A percentile compares a stretch with the other conserved stretches of the same genome.
These are phyloP conservation scores for Stenodema calcarata DNA, from an alignment of 2,888 invertebrate species.

Conservation along the genomic window DNA sequence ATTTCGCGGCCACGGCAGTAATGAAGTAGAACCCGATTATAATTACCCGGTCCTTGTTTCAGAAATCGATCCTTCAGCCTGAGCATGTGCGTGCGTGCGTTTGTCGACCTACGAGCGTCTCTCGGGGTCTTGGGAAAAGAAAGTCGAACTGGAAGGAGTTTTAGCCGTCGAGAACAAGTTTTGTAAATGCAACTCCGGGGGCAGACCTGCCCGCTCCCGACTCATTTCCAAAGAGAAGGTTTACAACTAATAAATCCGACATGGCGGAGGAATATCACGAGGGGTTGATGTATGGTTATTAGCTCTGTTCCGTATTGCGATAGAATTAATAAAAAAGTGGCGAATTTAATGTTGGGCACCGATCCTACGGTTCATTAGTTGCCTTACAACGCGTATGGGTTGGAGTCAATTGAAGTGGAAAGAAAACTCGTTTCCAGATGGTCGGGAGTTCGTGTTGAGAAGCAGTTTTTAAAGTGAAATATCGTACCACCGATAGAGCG, in stretches of 20 bases:
- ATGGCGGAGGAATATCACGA: neutral
- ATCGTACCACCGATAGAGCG: neutral
- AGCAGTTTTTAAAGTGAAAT: neutral
- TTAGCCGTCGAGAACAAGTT: conserved; percentile 15
- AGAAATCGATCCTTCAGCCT: conserved; percentile 24
- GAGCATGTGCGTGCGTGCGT: neutral
- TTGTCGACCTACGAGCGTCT: neutral
- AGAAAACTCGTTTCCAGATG: neutral
- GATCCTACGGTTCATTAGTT: neutral
- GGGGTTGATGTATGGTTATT: conserved; percentile 5
- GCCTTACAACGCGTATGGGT: neutral
- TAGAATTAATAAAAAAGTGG: conserved; percentile 10
- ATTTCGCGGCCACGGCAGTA: neutral
- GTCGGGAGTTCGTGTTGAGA: neutral
- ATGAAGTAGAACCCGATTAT: conserved; percentile 5
- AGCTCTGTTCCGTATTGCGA: neutral
- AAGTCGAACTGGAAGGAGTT: conserved; percentile 4
- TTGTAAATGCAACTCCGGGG: conserved; percentile 31
- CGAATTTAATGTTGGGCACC: neutral
- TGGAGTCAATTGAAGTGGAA: neutral
- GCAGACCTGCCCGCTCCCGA: neutral
- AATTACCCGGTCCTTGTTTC: conserved; percentile 36
- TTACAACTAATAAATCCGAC: neutral
- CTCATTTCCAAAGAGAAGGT: neutral
- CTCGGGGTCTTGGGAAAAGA: neutral